Evolutionary conservation across 2,888 invertebrate genomes (phyloP), one percentile per base, ranked within the genome.

Genomic region (Chrysolina haemoptera): DNA sequence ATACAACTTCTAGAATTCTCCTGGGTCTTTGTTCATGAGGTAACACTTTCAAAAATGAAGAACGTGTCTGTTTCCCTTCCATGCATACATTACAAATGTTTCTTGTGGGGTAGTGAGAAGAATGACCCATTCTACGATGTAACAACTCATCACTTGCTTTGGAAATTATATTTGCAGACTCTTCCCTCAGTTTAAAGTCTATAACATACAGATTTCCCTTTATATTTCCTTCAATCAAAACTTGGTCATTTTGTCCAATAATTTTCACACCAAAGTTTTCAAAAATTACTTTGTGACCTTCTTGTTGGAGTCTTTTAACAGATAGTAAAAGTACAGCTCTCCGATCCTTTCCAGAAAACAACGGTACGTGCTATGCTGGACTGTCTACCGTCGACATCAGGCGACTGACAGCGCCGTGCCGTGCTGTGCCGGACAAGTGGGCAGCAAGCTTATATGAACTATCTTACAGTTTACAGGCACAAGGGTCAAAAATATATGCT

Each of bases 121-220:
- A 46, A 46, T 46, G 46, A 46, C 46, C 46, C 46, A 46, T 46
- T 46, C 46, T 46, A 14, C 46, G 12, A 46, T 46, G 46, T n/a
- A 46, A 14, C 35, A 35, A 35, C 35, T 35, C 35, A 35, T 35
- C 35, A 35, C 35, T 35, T 35, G 35, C 35, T 35, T 35, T 35
- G 1, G 46, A 46, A n/a, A n/a, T n/a, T n/a, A 14, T 12, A 46
- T 46, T 46, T 46, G 14, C 46, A 46, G 3, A 14, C 12, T 14
- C 12, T 14, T 14, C 14, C n/a, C 46, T 46, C 12, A n/a, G 46
- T 46, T n/a, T 6, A 14, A 46, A 46, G n/a, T n/a, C 12, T 14
- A 46, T 46, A 46, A 46, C n/a, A 46, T 46, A 46, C 46, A 12
- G 46, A 46, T 46, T 46, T 46, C 14, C 46, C n/a, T n/a, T 46